Conservation (phyloP, 2,888 invertebrate species). For the Halictus quadricinctus region DNA sequence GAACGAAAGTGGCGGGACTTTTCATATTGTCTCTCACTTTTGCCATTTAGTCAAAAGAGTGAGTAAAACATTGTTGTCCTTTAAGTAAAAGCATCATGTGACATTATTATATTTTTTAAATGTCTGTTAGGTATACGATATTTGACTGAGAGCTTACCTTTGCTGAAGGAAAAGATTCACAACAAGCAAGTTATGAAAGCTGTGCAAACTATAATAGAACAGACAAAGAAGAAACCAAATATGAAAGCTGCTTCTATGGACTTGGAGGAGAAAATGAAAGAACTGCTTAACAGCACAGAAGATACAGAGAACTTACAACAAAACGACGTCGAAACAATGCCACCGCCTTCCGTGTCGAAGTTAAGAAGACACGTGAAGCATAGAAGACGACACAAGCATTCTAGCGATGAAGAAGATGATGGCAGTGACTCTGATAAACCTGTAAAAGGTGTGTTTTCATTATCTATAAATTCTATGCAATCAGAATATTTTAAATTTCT, state of each 20-base stretch:
- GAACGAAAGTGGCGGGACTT: conserved; percentile 94
- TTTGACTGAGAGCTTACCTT: conserved; percentile 76
- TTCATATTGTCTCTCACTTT: conserved; percentile 92
- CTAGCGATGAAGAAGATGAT: conserved; percentile 67
- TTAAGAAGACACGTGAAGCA: background rate
- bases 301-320: background rate
- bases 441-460: conserved; percentile 34
- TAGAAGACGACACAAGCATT: conserved; percentile 28
- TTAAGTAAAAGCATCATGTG: background rate
- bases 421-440: conserved; percentile 45
- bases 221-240: conserved; percentile 76
- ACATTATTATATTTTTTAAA: background rate
- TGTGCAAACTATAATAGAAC: conserved; percentile 74
- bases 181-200: conserved; percentile 75
- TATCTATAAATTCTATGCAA: background rate
- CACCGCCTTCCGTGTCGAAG: conserved; percentile 71
- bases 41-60: conserved; percentile 89
- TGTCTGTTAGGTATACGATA: conserved; percentile 73
- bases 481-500: background rate
- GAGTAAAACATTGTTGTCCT: conserved; percentile 47
- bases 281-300: conserved; percentile 71
- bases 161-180: conserved; percentile 80
- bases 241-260: conserved; percentile 73
- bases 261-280: conserved; percentile 77
- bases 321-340: conserved; percentile 69